phyloP scores from a whole-genome alignment of 2,888 invertebrate genomes.

The Drosophila colorata region DNA sequence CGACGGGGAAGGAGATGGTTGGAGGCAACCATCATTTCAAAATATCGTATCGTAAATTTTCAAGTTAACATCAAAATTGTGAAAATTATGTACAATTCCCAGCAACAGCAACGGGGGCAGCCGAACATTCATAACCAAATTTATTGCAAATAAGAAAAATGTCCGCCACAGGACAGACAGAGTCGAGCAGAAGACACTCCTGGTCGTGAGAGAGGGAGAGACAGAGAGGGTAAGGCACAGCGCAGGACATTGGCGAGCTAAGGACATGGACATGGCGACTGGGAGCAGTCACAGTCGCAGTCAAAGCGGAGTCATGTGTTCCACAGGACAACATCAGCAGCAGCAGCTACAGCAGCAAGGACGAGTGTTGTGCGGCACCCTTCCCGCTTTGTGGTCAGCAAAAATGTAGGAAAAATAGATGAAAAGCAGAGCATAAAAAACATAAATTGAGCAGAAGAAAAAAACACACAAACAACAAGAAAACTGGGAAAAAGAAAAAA shows the following conservation, averaged over 20 bases:
- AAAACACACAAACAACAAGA: constrained; percentile 48
- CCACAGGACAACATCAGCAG: constrained; percentile 47
- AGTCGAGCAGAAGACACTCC: constrained; percentile 20
- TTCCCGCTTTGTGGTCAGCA: constrained; percentile 71
- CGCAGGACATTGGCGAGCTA: constrained; percentile 63
- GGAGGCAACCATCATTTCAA: constrained; percentile 70
- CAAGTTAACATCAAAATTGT: constrained; percentile 83
- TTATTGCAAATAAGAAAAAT: constrained; percentile 84
- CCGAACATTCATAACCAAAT: constrained; percentile 83
- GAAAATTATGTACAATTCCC: constrained; percentile 81
- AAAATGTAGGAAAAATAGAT: constrained; percentile 63
- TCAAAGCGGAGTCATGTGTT: constrained; percentile 45
- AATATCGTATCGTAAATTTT: constrained; percentile 82
- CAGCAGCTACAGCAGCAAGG: constrained; percentile 38
- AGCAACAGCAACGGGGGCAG: constrained; percentile 54
- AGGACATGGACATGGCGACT: constrained; percentile 54
- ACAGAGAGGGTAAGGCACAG: constrained; percentile 36
- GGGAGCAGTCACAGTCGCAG: constrained; percentile 54
- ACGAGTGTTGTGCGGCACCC: constrained; percentile 43
- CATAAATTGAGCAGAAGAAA: constrained; percentile 68
- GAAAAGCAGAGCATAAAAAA: constrained; percentile 75
- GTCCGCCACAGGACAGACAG: constrained; percentile 66
- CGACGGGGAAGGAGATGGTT: constrained; percentile 15
- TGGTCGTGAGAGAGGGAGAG: constrained; percentile 1
- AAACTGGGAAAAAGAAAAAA: constrained; percentile 50